phyloP scores from a whole-genome alignment of 2,797 vertebrate genomes.

The Simalia tracyae region DNA sequence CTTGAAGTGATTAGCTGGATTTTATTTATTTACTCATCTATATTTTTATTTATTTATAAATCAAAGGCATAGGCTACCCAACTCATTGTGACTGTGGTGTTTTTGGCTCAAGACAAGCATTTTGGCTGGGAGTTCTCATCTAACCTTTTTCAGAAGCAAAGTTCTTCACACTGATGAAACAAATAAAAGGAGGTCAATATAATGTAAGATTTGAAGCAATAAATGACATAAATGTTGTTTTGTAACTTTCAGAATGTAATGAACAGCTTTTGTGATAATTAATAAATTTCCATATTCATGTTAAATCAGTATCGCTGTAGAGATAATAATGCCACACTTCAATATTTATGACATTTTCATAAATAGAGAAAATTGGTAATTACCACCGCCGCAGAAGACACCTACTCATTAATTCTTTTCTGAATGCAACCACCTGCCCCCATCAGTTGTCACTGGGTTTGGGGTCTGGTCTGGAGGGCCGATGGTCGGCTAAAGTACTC shows the following conservation, averaged over 20 bases:
- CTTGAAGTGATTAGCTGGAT: neutral
- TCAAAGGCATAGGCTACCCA: neutral
- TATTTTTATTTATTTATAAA: neutral
- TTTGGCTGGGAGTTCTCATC: neutral
- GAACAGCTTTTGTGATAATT: slow-evolving; percentile 33
- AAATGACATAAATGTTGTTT: neutral
- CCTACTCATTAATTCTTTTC: slow-evolving; percentile 27
- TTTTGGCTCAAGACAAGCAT: neutral
- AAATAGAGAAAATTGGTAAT: slow-evolving; percentile 38
- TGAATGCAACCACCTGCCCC: neutral
- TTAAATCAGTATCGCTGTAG: slow-evolving; percentile 28
- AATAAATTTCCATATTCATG: slow-evolving; percentile 36
- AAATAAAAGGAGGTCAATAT: neutral
- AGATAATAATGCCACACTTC: slow-evolving; percentile 24
- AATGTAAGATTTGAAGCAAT: neutral
- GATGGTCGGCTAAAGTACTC: neutral
- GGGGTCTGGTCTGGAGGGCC: neutral
- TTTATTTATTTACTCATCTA: neutral
- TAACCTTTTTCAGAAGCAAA: neutral
- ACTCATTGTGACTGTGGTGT: neutral
- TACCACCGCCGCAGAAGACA: slow-evolving; percentile 30
- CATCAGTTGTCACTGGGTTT: slow-evolving; percentile 19
- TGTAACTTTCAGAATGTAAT: slow-evolving; percentile 22
- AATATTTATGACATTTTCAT: slow-evolving; percentile 36
- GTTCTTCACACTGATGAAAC: neutral